Conservation (phyloP, 2,888 invertebrate species). For the Andrena marginata region DNA sequence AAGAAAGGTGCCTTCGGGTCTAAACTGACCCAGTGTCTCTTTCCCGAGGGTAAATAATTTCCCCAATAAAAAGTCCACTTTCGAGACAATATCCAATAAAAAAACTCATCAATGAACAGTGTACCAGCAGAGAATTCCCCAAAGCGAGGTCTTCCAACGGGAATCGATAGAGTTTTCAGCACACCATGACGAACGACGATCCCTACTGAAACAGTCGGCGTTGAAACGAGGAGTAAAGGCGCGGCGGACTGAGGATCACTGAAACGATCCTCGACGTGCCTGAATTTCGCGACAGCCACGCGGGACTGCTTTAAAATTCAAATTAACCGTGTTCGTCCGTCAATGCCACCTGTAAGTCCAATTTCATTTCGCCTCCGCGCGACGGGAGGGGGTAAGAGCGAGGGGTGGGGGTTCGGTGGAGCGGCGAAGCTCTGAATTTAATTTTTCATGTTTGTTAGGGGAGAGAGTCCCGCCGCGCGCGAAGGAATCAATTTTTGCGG, state of each 20-base stretch:
- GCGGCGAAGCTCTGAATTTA: constrained; percentile 37
- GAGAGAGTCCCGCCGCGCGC: constrained; percentile 7
- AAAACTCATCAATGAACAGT: not conserved
- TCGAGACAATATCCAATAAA: not conserved
- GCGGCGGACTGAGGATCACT: constrained; percentile 32
- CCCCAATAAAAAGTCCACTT: not conserved
- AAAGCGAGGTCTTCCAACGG: not conserved
- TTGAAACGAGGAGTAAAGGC: not conserved
- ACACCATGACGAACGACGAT: no score
- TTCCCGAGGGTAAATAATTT: not conserved
- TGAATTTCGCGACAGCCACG: constrained; percentile 50
- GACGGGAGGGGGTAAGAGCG: not conserved
- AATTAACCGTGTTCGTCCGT: constrained; percentile 58
- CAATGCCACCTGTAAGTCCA: constrained; percentile 67
- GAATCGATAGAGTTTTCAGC: not conserved
- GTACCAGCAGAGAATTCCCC: not conserved
- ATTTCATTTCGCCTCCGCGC: constrained; percentile 57
- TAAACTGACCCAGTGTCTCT: no score
- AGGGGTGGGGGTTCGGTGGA: not conserved
- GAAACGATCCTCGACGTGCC: constrained; percentile 4
- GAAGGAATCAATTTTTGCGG: constrained; percentile 53
- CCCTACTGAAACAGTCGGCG: not conserved
- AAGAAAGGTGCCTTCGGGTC: no score
- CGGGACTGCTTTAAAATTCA: constrained; percentile 63
- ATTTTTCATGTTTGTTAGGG: constrained; percentile 48